Base-by-base conservation (phyloP, 2,888 invertebrate genomes). In the Diarsia mendica region DNA sequence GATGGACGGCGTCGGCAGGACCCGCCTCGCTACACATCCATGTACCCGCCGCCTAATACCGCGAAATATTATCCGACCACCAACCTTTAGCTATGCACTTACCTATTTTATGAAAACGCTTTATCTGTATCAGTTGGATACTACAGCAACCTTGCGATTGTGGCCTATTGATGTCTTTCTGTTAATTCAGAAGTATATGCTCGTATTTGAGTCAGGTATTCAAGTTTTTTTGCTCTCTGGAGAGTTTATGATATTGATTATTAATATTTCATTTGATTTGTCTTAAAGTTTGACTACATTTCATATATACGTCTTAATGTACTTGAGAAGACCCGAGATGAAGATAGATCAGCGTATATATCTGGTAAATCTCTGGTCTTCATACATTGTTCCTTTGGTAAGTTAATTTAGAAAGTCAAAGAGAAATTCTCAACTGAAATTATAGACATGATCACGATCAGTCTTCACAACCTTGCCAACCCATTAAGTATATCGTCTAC, bases 1-100 rank as follows among this genome's bases (percentile, higher is more conserved):
- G 96, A 96, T 95, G 95, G 95, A 96, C 96, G 95, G 92, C 91
- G 88, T 85, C 78, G 86, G 88, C 81, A 74, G 83, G 84, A 76
- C 87, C 84, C 83, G 85, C 83, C 87, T 85, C 83, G 85, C 84
- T 83, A 86, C 81, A 87, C 86, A 85, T 85, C 86, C 85, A 80
- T 86, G 85, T 85, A 85, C 81, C 77, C 82, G 80, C 87, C 87
- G 81, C 76, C 89, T 81, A 82, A 85, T 83, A 84, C 83, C 74
- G 79, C 80, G 81, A 85, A 84, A 87, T 86, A 84, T 81, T 80
- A 83, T 82, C 70, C 84, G 77, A 84, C 75, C 74, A 79, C 77
- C 69, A 67, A 73, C 75, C 74, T 76, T 68, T 60, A 58, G 79
- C 76, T 68, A 80, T 77, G 67, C 80, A 78, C 77, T 81, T 75